phyloP scores from a whole-genome alignment of 2,113 vertebrate genomes.

The Marmota monax region DNA sequence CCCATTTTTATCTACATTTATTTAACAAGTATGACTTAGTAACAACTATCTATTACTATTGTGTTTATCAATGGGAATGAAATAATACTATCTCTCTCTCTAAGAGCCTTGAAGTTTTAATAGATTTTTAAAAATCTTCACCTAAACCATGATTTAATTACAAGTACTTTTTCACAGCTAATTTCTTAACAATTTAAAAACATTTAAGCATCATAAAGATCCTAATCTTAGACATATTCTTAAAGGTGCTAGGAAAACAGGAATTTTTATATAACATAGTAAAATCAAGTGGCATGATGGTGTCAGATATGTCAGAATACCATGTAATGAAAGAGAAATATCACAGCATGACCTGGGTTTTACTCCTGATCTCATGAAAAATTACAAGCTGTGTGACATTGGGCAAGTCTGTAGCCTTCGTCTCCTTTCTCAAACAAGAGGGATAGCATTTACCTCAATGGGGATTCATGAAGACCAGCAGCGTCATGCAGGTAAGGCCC shows the following conservation, averaged over 20 bases:
- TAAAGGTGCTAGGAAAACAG: background rate
- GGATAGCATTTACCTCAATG: background rate
- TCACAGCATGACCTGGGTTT: background rate
- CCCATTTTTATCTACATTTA: background rate
- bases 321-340: background rate
- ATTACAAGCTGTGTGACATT: background rate
- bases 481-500: background rate
- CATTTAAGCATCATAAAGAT: background rate
- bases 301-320: background rate
- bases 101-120: constrained; percentile 10
- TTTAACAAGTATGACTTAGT: background rate
- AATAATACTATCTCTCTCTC: background rate
- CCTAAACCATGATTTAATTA: constrained; percentile 18
- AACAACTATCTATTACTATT: background rate
- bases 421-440: background rate
- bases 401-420: background rate
- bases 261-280: background rate
- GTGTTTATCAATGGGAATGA: background rate
- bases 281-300: background rate
- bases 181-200: constrained; percentile 33
- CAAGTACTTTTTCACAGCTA: background rate
- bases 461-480: background rate
- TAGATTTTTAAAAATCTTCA: background rate
- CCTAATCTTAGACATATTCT: constrained; percentile 45
- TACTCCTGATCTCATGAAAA: background rate